Percentiles rank a stretch among this genome's conserved stretches.
Evolutionary conservation across 2,797 vertebrate genomes (phyloP).

Genomic region (Pipistrellus pipistrellus): DNA sequence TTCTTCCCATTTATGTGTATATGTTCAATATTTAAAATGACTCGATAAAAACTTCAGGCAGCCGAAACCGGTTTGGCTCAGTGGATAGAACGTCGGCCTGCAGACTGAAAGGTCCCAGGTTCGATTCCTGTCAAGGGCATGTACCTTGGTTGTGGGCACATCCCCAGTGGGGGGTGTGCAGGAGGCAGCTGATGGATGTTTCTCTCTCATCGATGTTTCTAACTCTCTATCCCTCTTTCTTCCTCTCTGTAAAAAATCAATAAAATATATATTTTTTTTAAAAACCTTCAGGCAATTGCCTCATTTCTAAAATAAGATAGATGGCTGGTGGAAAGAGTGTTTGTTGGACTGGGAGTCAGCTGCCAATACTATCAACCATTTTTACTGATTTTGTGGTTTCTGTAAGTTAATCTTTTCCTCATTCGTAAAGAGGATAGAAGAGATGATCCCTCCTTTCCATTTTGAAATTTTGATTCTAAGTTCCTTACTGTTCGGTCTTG

Average conservation of each 20-base stretch:
- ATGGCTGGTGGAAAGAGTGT: not conserved
- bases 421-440: slow-evolving; percentile 2
- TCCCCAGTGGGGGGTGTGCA: too few species aligned
- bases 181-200: too few species aligned
- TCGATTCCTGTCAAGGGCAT: too few species aligned
- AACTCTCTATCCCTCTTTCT: too few species aligned
- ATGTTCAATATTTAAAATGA: not conserved
- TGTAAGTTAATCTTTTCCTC: not conserved
- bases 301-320: slow-evolving; percentile 6
- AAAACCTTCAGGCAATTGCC: not conserved
- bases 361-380: not conserved
- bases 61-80: too few species aligned
- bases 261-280: too few species aligned
- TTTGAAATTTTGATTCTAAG: slow-evolving; percentile 44
- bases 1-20: not conserved
- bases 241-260: too few species aligned
- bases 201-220: too few species aligned
- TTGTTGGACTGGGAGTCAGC: not conserved
- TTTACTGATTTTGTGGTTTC: not conserved
- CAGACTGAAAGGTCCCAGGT: too few species aligned
- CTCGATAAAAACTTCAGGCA: slow-evolving; percentile 30
- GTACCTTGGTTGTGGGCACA: too few species aligned
- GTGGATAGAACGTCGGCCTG: too few species aligned
- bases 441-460: not conserved
- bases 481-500: not conserved